Evolutionary conservation across 2,888 invertebrate species (phyloP).

Genomic region (Parnassius mnemosyne): DNA sequence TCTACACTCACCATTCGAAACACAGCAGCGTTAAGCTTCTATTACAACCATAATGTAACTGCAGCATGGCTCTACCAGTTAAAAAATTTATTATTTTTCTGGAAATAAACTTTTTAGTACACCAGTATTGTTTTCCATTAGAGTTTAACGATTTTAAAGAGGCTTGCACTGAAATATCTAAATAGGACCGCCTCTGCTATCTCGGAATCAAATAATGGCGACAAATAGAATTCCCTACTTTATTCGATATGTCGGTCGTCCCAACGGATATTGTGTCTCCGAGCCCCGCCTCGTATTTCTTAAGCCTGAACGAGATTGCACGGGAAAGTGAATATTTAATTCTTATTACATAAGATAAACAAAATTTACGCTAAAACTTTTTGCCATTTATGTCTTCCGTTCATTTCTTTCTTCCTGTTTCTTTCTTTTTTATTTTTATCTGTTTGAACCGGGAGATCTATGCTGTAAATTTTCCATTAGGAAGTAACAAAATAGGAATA

Average conservation of each 20-base stretch:
- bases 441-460: no score
- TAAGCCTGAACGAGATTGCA: conserved; percentile 11
- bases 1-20: no score
- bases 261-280: conserved; percentile 26
- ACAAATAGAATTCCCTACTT: conserved; percentile 26
- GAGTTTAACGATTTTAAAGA: conserved; percentile 6
- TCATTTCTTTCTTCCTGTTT: background rate
- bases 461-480: no score
- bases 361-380: conserved; percentile 1
- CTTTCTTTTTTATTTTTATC: background rate
- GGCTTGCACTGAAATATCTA: conserved; percentile 36
- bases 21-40: no score
- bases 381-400: background rate
- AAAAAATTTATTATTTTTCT: background rate
- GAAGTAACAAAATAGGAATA: no score
- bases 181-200: conserved; percentile 31
- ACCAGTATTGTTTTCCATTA: background rate
- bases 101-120: background rate
- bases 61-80: no score
- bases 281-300: conserved; percentile 26
- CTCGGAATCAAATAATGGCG: conserved; percentile 26
- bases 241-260: conserved; percentile 24
- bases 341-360: conserved; percentile 22
- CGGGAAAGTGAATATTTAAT: conserved; percentile 23
- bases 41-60: no score